These are phyloP conservation scores for Tenualosa ilisha DNA, from an alignment of 2,797 vertebrate species.

Conservation along the genomic window DNA sequence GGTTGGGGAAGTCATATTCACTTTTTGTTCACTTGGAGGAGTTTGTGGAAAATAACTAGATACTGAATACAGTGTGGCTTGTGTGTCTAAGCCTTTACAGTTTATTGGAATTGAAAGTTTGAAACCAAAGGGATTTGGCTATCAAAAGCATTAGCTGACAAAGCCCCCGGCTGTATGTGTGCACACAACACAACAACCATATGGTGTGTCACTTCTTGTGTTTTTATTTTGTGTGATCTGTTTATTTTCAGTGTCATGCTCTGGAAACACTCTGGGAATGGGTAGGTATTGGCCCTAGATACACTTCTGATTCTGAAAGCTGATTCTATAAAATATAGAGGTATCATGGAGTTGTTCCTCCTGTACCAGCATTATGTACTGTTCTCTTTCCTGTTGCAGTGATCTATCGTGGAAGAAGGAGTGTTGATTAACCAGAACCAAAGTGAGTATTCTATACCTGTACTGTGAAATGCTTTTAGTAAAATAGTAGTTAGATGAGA, in stretches of 20 bases:
- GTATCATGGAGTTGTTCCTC: neutral
- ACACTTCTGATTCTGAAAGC: neutral
- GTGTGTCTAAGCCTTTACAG: too few relatives aligned
- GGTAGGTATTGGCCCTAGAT: conserved; percentile 70
- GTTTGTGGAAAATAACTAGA: neutral
- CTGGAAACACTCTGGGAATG: conserved; percentile 83
- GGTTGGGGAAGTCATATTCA: conserved; percentile 68
- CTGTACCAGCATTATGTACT: conserved; percentile 21
- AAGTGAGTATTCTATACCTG: neutral
- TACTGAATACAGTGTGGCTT: neutral
- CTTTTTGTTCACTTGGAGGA: neutral
- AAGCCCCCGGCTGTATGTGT: too few relatives aligned
- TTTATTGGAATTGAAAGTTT: neutral
- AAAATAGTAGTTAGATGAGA: neutral
- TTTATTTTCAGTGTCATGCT: conserved; percentile 84
- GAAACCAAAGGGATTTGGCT: neutral
- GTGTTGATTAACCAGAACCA: conserved; percentile 58
- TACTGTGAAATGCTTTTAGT: neutral
- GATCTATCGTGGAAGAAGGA: conserved; percentile 82
- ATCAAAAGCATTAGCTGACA: neutral
- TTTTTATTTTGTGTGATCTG: neutral
- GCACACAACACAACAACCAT: neutral
- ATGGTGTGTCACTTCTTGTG: too few relatives aligned
- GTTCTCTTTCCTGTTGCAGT: conserved; percentile 68
- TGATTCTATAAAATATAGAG: neutral